Percentiles rank a stretch among this genome's conserved stretches.
These are phyloP conservation scores for Coregonus clupeaformis DNA, from an alignment of 2,113 vertebrate species.

Conservation along the genomic window DNA sequence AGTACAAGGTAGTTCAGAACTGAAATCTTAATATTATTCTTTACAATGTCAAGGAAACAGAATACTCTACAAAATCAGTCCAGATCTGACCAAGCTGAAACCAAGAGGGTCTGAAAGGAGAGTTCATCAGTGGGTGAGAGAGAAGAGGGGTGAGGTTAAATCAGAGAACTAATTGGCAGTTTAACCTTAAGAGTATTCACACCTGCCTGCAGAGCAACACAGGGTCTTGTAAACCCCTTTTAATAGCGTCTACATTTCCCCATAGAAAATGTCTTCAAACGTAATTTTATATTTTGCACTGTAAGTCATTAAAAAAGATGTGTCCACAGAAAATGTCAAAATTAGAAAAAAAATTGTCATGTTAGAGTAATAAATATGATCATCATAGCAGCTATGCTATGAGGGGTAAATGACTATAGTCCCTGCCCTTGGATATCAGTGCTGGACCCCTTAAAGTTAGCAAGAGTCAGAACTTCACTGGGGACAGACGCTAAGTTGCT, in stretches of 20 bases:
- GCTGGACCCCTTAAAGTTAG: slow-evolving; percentile 30
- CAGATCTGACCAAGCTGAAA: background rate
- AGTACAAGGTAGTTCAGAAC: background rate
- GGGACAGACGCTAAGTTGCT: slow-evolving; percentile 61
- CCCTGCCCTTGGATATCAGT: slow-evolving; percentile 34
- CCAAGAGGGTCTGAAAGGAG: background rate
- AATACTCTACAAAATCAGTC: background rate
- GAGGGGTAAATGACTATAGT: slow-evolving; percentile 13
- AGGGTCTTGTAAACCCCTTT: slow-evolving; percentile 50
- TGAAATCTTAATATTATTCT: background rate
- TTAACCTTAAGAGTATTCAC: slow-evolving; percentile 57
- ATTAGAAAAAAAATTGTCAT: background rate
- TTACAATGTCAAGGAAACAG: background rate
- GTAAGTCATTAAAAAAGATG: background rate
- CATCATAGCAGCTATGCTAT: background rate
- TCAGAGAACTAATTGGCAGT: slow-evolving; percentile 46
- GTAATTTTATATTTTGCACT: background rate
- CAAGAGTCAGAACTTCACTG: slow-evolving; percentile 50
- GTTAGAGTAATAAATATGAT: background rate
- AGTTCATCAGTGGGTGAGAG: slow-evolving; percentile 23
- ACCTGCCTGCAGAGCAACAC: slow-evolving; percentile 40
- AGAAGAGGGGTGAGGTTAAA: slow-evolving; percentile 38
- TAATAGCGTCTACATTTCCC: slow-evolving; percentile 36
- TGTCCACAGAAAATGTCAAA: background rate
- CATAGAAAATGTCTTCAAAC: background rate